phyloP scores from a whole-genome alignment of 2,888 invertebrate species.

The Cetonia aurata region DNA sequence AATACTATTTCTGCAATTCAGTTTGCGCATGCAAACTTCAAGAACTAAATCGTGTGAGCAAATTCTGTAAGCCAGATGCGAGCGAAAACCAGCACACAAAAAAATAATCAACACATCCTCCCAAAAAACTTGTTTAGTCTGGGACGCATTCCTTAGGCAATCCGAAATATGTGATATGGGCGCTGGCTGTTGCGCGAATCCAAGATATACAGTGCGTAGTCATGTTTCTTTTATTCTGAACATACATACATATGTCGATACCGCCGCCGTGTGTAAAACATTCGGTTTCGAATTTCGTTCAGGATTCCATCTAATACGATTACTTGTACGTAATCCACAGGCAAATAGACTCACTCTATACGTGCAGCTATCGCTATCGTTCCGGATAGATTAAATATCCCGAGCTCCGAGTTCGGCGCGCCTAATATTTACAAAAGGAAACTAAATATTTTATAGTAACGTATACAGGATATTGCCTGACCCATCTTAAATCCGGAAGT shows the following conservation, averaged over 20 bases:
- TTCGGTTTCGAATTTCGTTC: conserved; percentile 16
- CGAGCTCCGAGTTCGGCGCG: neutral
- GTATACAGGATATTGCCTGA: too few species aligned
- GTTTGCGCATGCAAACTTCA: neutral
- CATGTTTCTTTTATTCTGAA: conserved; percentile 29
- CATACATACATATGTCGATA: conserved; percentile 17
- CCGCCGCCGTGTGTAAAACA: conserved; percentile 10
- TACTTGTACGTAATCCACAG: conserved; percentile 29
- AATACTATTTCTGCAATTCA: too few species aligned
- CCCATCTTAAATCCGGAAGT: too few species aligned
- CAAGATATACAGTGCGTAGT: neutral
- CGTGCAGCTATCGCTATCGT: conserved; percentile 11
- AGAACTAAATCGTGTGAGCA: conserved; percentile 4
- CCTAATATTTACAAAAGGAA: neutral
- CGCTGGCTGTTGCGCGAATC: conserved; percentile 13
- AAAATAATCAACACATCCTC: conserved; percentile 28
- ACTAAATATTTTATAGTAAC: neutral
- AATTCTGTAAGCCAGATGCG: conserved; percentile 11
- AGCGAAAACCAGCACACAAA: neutral
- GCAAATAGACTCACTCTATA: conserved; percentile 8
- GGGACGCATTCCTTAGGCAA: conserved; percentile 16
- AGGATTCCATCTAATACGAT: conserved; percentile 34
- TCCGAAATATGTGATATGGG: neutral
- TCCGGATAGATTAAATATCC: conserved; percentile 19
- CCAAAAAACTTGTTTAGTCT: conserved; percentile 36